Conservation (phyloP, 2,888 invertebrate species). For the Lasioglossum pauxillum region DNA sequence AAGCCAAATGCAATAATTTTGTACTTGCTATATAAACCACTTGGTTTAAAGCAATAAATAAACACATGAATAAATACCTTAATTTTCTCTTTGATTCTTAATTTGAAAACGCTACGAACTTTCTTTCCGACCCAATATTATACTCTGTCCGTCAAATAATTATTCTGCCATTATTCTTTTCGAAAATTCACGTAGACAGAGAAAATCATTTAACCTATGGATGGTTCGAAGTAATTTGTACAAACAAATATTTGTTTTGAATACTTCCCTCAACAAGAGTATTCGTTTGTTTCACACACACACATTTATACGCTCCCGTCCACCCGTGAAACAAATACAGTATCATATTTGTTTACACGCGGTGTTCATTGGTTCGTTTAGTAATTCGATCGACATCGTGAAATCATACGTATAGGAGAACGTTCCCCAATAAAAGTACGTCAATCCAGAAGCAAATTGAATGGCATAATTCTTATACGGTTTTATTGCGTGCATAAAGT, state of each 20-base stretch:
- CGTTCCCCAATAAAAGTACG: not conserved
- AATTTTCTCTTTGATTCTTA: too few relatives aligned
- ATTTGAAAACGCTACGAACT: too few relatives aligned
- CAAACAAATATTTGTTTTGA: not conserved
- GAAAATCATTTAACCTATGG: not conserved
- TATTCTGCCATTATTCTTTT: not conserved
- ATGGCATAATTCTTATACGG: conserved; percentile 6
- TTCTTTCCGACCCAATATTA: too few relatives aligned
- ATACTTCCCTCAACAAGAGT: not conserved
- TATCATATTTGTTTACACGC: not conserved
- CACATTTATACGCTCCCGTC: not conserved
- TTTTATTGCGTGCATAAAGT: conserved; percentile 17
- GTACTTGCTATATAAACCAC: too few relatives aligned
- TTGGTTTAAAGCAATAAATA: too few relatives aligned
- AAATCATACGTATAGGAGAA: not conserved
- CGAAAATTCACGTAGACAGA: not conserved
- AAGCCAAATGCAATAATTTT: too few relatives aligned
- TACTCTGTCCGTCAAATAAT: not conserved
- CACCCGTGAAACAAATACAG: not conserved
- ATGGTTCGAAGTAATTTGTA: not conserved
- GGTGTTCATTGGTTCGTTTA: not conserved
- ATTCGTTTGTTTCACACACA: too few relatives aligned
- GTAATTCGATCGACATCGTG: not conserved
- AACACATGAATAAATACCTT: too few relatives aligned
- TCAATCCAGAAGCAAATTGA: not conserved